These are phyloP conservation scores for Rhagoletis pomonella DNA, from an alignment of 1,140 invertebrate species.

Conservation along the genomic window DNA sequence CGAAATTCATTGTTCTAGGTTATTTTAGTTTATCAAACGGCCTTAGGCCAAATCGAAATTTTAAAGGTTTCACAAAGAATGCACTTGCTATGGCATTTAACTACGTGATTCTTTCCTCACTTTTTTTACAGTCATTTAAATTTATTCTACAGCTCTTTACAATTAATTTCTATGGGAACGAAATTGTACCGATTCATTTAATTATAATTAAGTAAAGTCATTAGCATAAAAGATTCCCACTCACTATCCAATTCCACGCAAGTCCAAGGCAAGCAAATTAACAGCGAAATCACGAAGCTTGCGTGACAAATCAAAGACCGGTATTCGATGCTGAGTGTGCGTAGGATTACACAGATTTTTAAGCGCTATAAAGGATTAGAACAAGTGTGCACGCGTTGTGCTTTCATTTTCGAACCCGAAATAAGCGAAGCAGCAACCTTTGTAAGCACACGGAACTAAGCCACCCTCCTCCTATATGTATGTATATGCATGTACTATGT, in stretches of 20 bases:
- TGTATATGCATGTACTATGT: background rate
- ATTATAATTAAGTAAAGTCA: constrained; percentile 8
- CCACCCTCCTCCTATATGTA: background rate
- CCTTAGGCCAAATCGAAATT: too few relatives aligned
- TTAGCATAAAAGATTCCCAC: background rate
- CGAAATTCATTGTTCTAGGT: too few relatives aligned
- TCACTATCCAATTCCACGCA: background rate
- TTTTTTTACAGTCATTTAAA: too few relatives aligned
- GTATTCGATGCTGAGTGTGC: constrained; percentile 37
- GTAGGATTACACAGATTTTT: constrained; percentile 23
- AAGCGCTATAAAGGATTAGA: constrained; percentile 8
- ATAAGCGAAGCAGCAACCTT: too few relatives aligned
- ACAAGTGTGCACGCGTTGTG: background rate
- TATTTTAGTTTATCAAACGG: too few relatives aligned
- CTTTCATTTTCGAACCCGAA: background rate
- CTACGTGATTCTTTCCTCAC: too few relatives aligned
- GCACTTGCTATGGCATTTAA: too few relatives aligned
- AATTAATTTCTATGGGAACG: constrained; percentile 6
- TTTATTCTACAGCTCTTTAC: background rate
- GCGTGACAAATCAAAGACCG: constrained; percentile 15
- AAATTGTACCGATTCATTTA: constrained; percentile 5
- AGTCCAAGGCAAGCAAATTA: background rate
- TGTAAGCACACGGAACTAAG: background rate
- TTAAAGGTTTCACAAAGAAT: too few relatives aligned
- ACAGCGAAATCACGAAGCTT: background rate